Conservation (phyloP, 2,888 invertebrate species). For the Oligia strigilis region DNA sequence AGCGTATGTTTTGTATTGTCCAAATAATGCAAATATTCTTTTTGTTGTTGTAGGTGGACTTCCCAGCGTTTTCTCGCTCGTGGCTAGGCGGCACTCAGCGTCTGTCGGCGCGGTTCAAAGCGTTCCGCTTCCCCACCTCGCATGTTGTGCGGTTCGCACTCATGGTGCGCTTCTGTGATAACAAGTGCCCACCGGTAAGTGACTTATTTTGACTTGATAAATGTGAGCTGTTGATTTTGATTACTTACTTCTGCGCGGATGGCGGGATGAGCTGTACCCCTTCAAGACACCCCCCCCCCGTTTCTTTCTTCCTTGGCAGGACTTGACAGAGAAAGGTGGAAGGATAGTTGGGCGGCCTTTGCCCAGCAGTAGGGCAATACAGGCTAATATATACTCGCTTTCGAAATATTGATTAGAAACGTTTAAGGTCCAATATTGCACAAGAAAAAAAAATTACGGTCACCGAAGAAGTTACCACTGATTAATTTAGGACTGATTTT, state of each 20-base stretch:
- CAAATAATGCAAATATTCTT: neutral
- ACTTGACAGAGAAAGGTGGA: neutral
- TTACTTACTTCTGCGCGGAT: neutral
- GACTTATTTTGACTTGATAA: neutral
- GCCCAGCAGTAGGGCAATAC: too few species aligned
- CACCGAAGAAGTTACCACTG: neutral
- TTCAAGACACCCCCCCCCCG: too few species aligned
- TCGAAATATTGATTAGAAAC: neutral
- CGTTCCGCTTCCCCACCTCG: conserved; percentile 97
- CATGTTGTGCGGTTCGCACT: conserved; percentile 95
- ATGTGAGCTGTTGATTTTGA: neutral
- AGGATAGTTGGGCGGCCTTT: neutral
- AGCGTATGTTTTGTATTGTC: neutral
- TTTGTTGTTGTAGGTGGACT: conserved; percentile 81
- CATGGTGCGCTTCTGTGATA: conserved; percentile 95
- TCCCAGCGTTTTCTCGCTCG: conserved; percentile 87
- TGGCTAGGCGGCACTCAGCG: conserved; percentile 81
- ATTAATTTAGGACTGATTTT: neutral
- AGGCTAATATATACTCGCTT: neutral
- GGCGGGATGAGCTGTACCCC: neutral
- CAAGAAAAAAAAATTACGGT: neutral
- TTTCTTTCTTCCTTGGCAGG: too few species aligned
- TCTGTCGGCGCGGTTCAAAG: conserved; percentile 93
- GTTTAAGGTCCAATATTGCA: neutral
- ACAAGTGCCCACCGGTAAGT: conserved; percentile 92